Conservation (phyloP, 1,140 invertebrate genomes). For the Ceratitis capitata region DNA sequence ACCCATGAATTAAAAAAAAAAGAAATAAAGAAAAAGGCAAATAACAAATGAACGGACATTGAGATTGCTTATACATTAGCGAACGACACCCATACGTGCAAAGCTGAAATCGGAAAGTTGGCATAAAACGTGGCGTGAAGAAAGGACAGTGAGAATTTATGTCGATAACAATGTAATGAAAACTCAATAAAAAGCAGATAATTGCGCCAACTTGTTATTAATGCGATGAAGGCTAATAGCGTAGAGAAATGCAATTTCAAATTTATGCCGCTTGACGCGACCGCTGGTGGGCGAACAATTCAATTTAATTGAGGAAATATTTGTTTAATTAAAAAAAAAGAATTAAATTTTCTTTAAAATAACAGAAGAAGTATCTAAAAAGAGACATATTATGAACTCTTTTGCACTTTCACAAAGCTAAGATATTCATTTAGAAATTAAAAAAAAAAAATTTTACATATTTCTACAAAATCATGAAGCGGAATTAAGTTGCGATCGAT, state of each 20-base stretch:
- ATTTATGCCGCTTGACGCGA: neutral
- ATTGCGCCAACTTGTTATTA: conserved; percentile 6
- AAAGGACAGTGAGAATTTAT: neutral
- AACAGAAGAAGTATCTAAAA: too few species aligned
- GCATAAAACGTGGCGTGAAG: neutral
- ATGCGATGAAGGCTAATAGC: neutral
- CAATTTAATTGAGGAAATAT: too few species aligned
- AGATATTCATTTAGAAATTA: too few species aligned
- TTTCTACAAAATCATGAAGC: neutral
- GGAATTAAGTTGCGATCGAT: neutral
- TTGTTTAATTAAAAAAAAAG: too few species aligned
- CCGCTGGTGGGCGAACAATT: too few species aligned
- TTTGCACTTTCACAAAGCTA: too few species aligned
- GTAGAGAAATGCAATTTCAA: neutral
- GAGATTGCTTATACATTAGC: neutral
- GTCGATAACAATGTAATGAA: neutral
- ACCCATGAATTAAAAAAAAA: too few species aligned
- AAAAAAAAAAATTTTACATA: neutral
- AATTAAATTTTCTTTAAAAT: too few species aligned
- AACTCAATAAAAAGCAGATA: conserved; percentile 23
- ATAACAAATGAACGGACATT: neutral
- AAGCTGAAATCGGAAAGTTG: neutral
- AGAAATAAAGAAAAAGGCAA: neutral
- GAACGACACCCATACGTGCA: neutral
- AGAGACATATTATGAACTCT: too few species aligned